A percentile compares a stretch with the other conserved stretches of the same genome.
phyloP scores from a whole-genome alignment of 2,113 vertebrate species.

The Solea solea region DNA sequence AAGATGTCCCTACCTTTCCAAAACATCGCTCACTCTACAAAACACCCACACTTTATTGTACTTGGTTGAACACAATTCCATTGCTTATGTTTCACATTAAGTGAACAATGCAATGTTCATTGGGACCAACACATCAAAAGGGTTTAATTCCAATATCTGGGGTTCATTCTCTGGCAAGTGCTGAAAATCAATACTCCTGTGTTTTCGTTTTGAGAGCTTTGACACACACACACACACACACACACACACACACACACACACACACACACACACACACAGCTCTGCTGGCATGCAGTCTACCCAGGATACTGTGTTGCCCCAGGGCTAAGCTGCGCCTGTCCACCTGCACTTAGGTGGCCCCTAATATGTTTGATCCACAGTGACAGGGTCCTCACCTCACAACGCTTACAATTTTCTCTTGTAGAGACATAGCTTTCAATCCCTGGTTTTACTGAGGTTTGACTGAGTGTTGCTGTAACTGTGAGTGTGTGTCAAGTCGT shows the following conservation, averaged over 20 bases:
- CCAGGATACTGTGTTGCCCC: constrained; percentile 49
- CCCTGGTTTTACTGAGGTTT: constrained; percentile 30
- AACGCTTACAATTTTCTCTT: constrained; percentile 44
- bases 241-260: constrained; percentile 18
- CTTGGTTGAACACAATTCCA: constrained; percentile 11
- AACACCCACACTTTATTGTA: constrained; percentile 1
- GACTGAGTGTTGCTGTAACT: constrained; percentile 22
- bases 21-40: not conserved
- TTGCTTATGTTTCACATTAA: constrained; percentile 58
- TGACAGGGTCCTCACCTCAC: constrained; percentile 61
- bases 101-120: constrained; percentile 56
- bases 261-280: constrained; percentile 24
- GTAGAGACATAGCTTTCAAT: constrained; percentile 36
- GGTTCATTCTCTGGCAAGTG: constrained; percentile 58
- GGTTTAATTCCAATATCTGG: constrained; percentile 76
- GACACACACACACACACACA: constrained; percentile 26
- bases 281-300: constrained; percentile 31
- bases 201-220: constrained; percentile 59
- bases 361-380: constrained; percentile 66
- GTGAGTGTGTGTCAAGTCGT: constrained; percentile 4
- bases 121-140: constrained; percentile 69
- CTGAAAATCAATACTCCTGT: constrained; percentile 74
- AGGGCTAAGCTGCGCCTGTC: constrained; percentile 64
- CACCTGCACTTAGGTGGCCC: constrained; percentile 51
- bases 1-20: not conserved